Conservation (phyloP, 1,140 invertebrate genomes). For the Phymorhynchus buccinoides region DNA sequence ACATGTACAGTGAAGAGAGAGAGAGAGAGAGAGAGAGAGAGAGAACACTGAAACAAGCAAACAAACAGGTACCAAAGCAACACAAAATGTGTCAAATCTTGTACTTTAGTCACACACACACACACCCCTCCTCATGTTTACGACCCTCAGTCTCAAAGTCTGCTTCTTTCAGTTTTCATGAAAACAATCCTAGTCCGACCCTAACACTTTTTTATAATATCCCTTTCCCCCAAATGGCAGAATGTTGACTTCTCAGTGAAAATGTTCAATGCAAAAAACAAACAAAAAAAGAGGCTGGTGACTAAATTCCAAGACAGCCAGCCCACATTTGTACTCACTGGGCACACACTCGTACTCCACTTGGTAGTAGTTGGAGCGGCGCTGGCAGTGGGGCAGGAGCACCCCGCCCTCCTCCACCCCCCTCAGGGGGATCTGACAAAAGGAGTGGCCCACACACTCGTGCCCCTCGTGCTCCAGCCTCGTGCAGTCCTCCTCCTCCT, state of each 20-base stretch:
- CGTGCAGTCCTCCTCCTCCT: slow-evolving; percentile 61
- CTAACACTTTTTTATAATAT: too few species aligned
- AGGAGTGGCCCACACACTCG: slow-evolving; percentile 60
- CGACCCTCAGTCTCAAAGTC: too few species aligned
- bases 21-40: neutral
- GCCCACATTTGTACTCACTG: slow-evolving; percentile 52
- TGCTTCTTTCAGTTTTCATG: too few species aligned
- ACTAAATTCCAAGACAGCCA: neutral
- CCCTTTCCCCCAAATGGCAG: too few species aligned
- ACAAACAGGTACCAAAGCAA: neutral
- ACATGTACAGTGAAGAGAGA: neutral
- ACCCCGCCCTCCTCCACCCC: slow-evolving; percentile 52
- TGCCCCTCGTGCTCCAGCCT: slow-evolving; percentile 57
- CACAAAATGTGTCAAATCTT: neutral
- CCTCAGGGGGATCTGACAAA: slow-evolving; percentile 63
- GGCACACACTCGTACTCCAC: slow-evolving; percentile 67
- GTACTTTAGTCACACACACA: neutral
- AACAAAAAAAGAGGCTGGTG: neutral
- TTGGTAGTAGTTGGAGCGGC: slow-evolving; percentile 65
- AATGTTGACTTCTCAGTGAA: too few species aligned
- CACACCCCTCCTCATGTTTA: too few species aligned
- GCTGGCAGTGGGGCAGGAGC: slow-evolving; percentile 51
- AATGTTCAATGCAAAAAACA: neutral
- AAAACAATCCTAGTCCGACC: too few species aligned
- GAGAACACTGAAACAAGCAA: neutral